Evolutionary conservation across 2,888 invertebrate species (phyloP).

Genomic region (Meliscaeva auricollis): DNA sequence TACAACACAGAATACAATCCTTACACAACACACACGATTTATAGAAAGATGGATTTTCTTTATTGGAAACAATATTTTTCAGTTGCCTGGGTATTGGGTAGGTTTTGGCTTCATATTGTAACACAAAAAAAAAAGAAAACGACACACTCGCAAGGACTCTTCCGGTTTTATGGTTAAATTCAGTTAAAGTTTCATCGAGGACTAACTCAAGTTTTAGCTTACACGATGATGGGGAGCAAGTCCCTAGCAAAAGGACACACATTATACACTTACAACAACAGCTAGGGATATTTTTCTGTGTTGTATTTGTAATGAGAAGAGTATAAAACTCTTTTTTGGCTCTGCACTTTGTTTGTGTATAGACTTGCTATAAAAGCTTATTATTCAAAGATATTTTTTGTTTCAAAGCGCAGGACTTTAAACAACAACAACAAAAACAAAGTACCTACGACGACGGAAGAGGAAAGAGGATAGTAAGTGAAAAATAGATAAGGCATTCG

Average conservation of each 20-base stretch:
- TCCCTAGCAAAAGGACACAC: constrained; percentile 43
- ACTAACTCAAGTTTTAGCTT: constrained; percentile 64
- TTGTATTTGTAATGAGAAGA: constrained; percentile 21
- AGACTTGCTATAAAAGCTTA: constrained; percentile 71
- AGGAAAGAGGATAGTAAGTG: constrained; percentile 6
- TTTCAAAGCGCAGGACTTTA: constrained; percentile 16
- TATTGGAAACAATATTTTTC: constrained; percentile 40
- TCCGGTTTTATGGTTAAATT: constrained; percentile 33
- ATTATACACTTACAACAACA: constrained; percentile 48
- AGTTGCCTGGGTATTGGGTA: constrained; percentile 61
- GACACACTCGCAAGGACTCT: constrained; percentile 37
- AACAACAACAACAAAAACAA: too few relatives aligned
- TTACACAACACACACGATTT: constrained; percentile 54
- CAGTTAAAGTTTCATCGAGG: constrained; percentile 68
- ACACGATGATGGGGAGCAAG: constrained; percentile 49
- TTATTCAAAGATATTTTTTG: constrained; percentile 12
- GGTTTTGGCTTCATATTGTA: constrained; percentile 55
- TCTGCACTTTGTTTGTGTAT: constrained; percentile 18
- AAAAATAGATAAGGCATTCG: constrained; percentile 15
- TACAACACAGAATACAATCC: constrained; percentile 19
- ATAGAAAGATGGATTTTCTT: constrained; percentile 15
- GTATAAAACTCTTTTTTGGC: constrained; percentile 4
- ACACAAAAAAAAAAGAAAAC: background rate
- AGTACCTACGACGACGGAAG: background rate
- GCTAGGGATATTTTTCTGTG: constrained; percentile 40